phyloP scores from a whole-genome alignment of 1,140 invertebrate genomes.

The Oscheius sp. region DNA sequence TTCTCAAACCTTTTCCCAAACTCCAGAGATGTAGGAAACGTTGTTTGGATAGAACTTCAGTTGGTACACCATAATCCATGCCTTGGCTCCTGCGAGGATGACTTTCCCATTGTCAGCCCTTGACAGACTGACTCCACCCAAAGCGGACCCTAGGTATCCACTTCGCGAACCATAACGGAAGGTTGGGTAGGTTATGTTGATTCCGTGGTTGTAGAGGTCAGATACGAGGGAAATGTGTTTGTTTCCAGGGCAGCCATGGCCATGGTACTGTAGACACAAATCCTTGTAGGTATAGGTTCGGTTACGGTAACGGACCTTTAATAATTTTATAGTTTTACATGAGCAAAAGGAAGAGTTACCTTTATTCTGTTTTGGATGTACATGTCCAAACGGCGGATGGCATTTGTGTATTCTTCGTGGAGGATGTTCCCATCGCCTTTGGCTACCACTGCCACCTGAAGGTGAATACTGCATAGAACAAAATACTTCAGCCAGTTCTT shows the following conservation, averaged over 20 bases:
- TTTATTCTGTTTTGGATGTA: conserved; percentile 53
- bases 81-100: conserved; percentile 51
- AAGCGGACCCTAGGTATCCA: conserved; percentile 53
- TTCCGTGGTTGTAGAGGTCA: conserved; percentile 57
- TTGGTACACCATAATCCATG: conserved; percentile 60
- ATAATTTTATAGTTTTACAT: background rate
- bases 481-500: too few species aligned
- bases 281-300: conserved; percentile 50
- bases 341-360: conserved; percentile 32
- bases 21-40: conserved; percentile 36
- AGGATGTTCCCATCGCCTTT: conserved; percentile 56
- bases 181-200: conserved; percentile 60
- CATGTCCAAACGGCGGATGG: conserved; percentile 48
- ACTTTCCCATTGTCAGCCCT: conserved; percentile 48
- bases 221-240: conserved; percentile 53
- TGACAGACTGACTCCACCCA: conserved; percentile 54
- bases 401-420: conserved; percentile 52
- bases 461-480: too few species aligned
- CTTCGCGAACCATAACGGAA: conserved; percentile 50
- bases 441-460: conserved; percentile 53
- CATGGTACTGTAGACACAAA: conserved; percentile 47
- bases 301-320: conserved; percentile 39
- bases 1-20: conserved; percentile 39
- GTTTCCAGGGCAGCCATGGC: conserved; percentile 55
- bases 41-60: conserved; percentile 53